Evolutionary conservation across 92 coral and sea anemone species (phyloP).

Genomic region (Epizoanthus illoricatus): DNA sequence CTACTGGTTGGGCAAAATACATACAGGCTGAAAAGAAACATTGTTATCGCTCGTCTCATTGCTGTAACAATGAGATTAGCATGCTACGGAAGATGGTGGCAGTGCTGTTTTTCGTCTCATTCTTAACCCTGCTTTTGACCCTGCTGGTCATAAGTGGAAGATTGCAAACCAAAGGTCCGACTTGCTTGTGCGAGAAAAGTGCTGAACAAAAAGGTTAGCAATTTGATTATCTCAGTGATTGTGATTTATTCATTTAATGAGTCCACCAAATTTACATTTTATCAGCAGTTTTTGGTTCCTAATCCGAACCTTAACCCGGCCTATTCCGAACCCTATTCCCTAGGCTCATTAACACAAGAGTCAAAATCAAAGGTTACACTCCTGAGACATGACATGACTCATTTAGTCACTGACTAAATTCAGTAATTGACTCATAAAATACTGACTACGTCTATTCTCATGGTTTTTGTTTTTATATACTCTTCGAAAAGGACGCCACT

Average conservation of each 20-base stretch:
- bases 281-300: background rate
- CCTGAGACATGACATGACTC: no score
- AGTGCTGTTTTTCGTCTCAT: background rate
- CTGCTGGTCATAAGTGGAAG: conserved; percentile 21
- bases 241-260: no score
- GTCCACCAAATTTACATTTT: no score
- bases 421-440: no score
- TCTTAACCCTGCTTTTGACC: conserved; percentile 17
- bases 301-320: no score
- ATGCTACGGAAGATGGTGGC: conserved; percentile 21
- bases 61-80: conserved; percentile 17
- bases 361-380: no score
- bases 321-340: no score
- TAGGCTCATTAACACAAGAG: no score
- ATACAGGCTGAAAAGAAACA: background rate
- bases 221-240: no score
- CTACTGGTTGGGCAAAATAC: background rate
- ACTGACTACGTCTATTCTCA: no score
- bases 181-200: conserved; percentile 10
- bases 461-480: background rate
- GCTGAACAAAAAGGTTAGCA: conserved; percentile 17
- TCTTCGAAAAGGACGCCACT: background rate
- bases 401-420: no score
- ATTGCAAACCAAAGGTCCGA: background rate
- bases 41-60: background rate